These are phyloP conservation scores for Ethmia dodecea DNA, from an alignment of 2,888 invertebrate genomes.

Conservation along the genomic window DNA sequence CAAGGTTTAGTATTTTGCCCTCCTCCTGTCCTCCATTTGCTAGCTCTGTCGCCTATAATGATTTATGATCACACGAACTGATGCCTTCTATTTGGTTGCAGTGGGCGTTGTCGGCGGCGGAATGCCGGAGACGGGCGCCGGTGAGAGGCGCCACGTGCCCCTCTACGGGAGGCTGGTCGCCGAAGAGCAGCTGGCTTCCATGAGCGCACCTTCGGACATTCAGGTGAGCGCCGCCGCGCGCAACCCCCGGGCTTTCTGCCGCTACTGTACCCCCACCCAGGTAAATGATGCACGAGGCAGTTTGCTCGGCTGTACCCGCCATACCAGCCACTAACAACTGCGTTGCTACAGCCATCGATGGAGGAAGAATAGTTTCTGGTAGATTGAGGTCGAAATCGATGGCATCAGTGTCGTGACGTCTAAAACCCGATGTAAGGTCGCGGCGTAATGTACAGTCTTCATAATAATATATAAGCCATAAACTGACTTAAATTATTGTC, in stretches of 20 bases:
- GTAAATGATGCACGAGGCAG: constrained; percentile 76
- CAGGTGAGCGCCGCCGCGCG: constrained; percentile 75
- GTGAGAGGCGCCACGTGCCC: constrained; percentile 84
- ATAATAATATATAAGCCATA: no score
- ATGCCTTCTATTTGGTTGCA: constrained; percentile 42
- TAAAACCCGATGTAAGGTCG: no score
- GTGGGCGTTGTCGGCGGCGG: constrained; percentile 71
- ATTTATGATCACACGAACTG: no score
- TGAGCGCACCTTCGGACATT: constrained; percentile 82
- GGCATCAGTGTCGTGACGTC: no score
- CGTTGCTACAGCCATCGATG: no score
- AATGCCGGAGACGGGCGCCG: constrained; percentile 63
- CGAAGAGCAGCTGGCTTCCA: constrained; percentile 87
- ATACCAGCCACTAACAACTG: constrained; percentile 1
- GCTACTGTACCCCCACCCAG: constrained; percentile 67
- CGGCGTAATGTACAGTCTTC: no score
- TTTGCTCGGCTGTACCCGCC: constrained; percentile 22
- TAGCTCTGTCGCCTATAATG: no score
- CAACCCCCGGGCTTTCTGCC: constrained; percentile 74
- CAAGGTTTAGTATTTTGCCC: no score
- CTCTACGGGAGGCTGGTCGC: constrained; percentile 94
- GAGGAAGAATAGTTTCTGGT: no score
- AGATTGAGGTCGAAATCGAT: no score
- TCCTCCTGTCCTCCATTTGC: no score
- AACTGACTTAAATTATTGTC: no score